Conservation (phyloP, 2,888 invertebrate species). For the Drosophila mulleri region DNA sequence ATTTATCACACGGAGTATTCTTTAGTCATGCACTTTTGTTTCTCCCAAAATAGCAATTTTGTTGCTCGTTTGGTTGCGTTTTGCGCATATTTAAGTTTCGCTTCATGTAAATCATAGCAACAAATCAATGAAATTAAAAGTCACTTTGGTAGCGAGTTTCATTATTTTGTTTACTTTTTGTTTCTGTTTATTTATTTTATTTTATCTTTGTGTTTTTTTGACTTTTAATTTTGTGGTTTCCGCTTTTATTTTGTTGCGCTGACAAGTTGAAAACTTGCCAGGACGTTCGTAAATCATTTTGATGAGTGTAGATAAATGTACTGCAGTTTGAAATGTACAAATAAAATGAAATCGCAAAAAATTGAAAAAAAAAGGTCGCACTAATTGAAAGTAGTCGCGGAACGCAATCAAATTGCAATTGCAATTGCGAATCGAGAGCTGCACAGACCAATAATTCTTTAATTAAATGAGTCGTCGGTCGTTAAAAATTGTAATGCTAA, state of each 20-base stretch:
- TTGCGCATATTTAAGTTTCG: conserved; percentile 18
- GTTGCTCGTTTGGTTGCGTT: conserved; percentile 3
- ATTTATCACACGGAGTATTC: not conserved
- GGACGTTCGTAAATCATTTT: conserved; percentile 43
- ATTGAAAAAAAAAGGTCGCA: not conserved
- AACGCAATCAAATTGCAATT: conserved; percentile 24
- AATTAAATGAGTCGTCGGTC: conserved; percentile 32
- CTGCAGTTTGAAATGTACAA: conserved; percentile 25
- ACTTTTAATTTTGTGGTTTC: conserved; percentile 4
- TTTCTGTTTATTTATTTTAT: not conserved
- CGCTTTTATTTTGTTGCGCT: conserved; percentile 9
- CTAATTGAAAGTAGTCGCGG: conserved; percentile 44
- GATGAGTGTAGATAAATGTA: conserved; percentile 27
- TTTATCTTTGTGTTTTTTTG: not conserved
- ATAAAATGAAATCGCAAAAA: not conserved
- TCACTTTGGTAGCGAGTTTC: conserved; percentile 26
- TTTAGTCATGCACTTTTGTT: not conserved
- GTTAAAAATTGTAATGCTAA: conserved; percentile 36
- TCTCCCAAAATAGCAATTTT: not conserved
- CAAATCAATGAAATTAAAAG: conserved; percentile 47
- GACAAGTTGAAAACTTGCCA: conserved; percentile 39
- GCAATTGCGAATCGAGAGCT: not conserved
- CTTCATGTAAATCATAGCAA: conserved; percentile 34
- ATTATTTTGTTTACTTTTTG: conserved; percentile 17
- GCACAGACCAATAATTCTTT: conserved; percentile 22